Evolutionary conservation across 2,113 vertebrate genomes (phyloP).

Genomic region (Tragulus kanchil): DNA sequence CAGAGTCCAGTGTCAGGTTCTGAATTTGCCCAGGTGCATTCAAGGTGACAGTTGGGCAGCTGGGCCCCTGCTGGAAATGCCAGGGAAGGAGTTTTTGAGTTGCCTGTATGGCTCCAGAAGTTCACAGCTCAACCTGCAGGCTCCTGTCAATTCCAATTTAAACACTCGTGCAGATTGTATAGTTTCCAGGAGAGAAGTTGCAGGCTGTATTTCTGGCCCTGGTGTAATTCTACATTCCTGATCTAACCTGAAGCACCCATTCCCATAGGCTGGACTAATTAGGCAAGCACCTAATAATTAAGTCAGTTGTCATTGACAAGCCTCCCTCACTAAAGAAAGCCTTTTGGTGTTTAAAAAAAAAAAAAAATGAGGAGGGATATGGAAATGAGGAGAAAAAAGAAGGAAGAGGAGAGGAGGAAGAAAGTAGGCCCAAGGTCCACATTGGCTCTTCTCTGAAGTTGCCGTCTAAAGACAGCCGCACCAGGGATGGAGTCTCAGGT

Average conservation of each 20-base stretch:
- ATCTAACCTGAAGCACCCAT: conserved; percentile 61
- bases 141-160: conserved; percentile 71
- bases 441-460: neutral
- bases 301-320: conserved; percentile 30
- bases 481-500: neutral
- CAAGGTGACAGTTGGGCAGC: conserved; percentile 45
- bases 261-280: conserved; percentile 21
- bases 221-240: conserved; percentile 48
- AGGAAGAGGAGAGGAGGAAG: neutral
- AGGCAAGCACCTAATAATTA: conserved; percentile 35
- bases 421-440: neutral
- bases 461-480: neutral
- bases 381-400: neutral
- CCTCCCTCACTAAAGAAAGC: neutral
- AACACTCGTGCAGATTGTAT: conserved; percentile 64
- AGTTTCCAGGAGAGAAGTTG: conserved; percentile 69
- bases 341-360: neutral
- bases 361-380: no score
- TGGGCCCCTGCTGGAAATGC: neutral
- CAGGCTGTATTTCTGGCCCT: conserved; percentile 62
- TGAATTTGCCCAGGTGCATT: conserved; percentile 63
- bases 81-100: conserved; percentile 4
- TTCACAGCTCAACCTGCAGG: conserved; percentile 32
- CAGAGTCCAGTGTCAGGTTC: conserved; percentile 36
- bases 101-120: conserved; percentile 31